These are phyloP conservation scores for Sclerurus mexicanus DNA, from an alignment of 2,113 vertebrate genomes.

Conservation along the genomic window DNA sequence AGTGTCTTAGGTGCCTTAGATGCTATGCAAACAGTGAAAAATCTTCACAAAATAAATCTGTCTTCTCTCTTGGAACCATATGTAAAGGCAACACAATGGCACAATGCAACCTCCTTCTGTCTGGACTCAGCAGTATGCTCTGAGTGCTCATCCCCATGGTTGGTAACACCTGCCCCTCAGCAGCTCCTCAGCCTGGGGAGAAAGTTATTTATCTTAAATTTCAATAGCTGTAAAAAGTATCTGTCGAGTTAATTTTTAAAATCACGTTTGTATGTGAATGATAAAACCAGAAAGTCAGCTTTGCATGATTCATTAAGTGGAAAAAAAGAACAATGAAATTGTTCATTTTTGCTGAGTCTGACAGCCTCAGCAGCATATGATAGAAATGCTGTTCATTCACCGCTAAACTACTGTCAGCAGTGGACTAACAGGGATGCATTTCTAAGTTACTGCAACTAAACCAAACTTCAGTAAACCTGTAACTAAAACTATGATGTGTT, in stretches of 20 bases:
- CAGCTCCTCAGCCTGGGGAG: not conserved
- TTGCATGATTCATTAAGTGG: not conserved
- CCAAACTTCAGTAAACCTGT: not conserved
- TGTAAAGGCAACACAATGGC: not conserved
- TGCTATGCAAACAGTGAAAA: not conserved
- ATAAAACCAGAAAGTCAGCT: not conserved
- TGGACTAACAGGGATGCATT: not conserved
- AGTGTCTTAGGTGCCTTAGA: not conserved
- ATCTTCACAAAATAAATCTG: not conserved
- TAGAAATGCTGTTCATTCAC: not conserved
- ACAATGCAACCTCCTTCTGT: not conserved
- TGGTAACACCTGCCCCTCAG: not conserved
- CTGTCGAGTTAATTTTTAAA: not conserved
- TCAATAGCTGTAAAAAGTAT: not conserved
- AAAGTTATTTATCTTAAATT: not conserved
- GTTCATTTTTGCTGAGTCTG: not conserved
- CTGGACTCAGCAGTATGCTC: not conserved
- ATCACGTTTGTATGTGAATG: not conserved
- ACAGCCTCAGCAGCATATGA: not conserved
- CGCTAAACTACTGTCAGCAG: not conserved
- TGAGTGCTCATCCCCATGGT: not conserved
- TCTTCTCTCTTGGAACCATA: not conserved
- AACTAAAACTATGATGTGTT: not conserved
- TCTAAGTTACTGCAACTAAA: not conserved
- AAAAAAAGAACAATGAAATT: not conserved